phyloP scores from a whole-genome alignment of 2,797 vertebrate species.

The Falco novaeseelandiae region DNA sequence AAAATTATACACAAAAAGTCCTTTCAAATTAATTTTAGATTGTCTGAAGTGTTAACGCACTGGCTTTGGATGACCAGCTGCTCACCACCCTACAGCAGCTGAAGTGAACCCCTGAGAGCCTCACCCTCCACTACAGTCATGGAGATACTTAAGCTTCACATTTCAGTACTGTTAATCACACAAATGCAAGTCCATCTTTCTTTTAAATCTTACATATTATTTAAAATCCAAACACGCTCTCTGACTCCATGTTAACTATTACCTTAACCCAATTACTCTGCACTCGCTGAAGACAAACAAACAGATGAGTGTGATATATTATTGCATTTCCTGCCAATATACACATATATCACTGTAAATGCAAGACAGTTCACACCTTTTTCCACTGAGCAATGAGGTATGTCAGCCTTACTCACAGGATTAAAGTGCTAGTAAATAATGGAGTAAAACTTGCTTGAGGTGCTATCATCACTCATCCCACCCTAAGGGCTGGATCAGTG shows the following conservation, averaged over 20 bases:
- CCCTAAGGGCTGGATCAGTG: accelerated
- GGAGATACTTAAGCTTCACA: not conserved
- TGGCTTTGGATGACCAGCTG: not conserved
- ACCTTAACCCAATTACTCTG: not conserved
- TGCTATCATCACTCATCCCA: not conserved
- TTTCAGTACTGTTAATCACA: not conserved
- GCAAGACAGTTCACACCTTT: not conserved
- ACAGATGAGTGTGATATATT: not conserved
- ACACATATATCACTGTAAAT: not conserved
- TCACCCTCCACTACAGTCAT: not conserved
- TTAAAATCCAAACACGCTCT: not conserved
- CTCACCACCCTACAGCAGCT: not conserved
- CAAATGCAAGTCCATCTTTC: not conserved
- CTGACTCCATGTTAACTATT: not conserved
- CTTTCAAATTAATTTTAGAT: not conserved
- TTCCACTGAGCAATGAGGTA: not conserved
- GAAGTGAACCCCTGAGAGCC: not conserved
- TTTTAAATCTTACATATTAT: not conserved
- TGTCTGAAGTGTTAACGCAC: not conserved
- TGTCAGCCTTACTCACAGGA: not conserved
- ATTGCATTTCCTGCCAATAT: not conserved
- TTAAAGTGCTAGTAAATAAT: not conserved
- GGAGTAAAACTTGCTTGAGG: not conserved
- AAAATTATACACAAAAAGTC: not conserved
- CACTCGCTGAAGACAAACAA: not conserved